Evolutionary conservation across 2,113 vertebrate genomes (phyloP).

Genomic region (Mystacornis crossleyi): DNA sequence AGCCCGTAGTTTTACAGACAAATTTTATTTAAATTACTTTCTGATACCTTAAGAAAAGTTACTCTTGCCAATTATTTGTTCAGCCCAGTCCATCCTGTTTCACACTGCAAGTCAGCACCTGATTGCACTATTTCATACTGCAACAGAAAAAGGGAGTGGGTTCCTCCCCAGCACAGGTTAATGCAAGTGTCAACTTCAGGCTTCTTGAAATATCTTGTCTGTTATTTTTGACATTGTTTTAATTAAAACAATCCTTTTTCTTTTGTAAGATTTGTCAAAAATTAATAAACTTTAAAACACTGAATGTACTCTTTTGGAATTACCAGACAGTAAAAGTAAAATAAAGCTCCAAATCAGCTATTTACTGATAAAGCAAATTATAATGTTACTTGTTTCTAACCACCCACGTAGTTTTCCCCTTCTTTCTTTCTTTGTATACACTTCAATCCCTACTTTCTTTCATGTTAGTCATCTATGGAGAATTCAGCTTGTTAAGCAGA

Average conservation of each 20-base stretch:
- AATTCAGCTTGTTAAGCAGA: not conserved
- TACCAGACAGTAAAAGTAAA: not conserved
- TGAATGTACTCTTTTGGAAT: not conserved
- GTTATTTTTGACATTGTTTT: not conserved
- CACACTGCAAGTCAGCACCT: not conserved
- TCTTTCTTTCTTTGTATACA: not conserved
- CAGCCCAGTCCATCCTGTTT: not conserved
- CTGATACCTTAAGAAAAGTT: not conserved
- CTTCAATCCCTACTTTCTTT: not conserved
- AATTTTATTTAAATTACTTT: not conserved
- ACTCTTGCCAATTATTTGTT: not conserved
- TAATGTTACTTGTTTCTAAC: not conserved
- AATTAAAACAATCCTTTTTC: not conserved
- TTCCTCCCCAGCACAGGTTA: not conserved
- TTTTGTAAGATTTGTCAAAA: not conserved
- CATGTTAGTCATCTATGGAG: not conserved
- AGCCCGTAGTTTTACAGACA: not conserved
- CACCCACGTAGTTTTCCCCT: not conserved
- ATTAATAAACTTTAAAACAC: not conserved
- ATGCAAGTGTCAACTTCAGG: not conserved
- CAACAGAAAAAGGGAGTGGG: not conserved
- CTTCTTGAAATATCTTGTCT: not conserved
- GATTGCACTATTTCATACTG: not conserved
- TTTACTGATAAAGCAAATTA: not conserved
- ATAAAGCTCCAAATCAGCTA: not conserved